These are phyloP conservation scores for Ecliptopera silaceata DNA, from an alignment of 2,888 invertebrate genomes.

Conservation along the genomic window DNA sequence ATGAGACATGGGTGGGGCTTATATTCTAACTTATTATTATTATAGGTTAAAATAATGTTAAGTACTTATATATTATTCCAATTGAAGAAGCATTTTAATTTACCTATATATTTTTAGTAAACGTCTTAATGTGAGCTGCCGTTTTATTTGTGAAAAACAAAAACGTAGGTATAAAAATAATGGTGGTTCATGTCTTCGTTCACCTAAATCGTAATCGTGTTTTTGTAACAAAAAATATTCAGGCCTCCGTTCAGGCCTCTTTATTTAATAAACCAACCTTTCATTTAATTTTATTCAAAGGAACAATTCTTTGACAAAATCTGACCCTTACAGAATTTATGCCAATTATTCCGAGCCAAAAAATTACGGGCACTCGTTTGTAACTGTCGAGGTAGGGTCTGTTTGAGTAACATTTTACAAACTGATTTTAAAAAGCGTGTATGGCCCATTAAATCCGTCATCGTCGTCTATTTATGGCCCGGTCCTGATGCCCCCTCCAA, in stretches of 20 bases:
- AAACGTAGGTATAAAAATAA: background rate
- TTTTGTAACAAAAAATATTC: background rate
- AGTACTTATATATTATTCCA: too few relatives aligned
- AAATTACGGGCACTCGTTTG: slow-evolving; percentile 8
- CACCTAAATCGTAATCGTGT: background rate
- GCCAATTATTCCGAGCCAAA: slow-evolving; percentile 6
- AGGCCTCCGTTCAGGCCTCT: too few relatives aligned
- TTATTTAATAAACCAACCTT: background rate
- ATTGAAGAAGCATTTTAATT: too few relatives aligned
- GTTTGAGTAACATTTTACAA: slow-evolving; percentile 35
- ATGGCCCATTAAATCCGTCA: slow-evolving; percentile 75
- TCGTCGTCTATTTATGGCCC: slow-evolving; percentile 66
- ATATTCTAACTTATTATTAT: too few relatives aligned
- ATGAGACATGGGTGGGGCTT: too few relatives aligned
- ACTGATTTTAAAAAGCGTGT: slow-evolving; percentile 67
- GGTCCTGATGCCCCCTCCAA: slow-evolving; percentile 60
- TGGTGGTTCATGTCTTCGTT: background rate
- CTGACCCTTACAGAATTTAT: background rate
- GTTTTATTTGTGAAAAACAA: too few relatives aligned
- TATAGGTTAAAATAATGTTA: too few relatives aligned
- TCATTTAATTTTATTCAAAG: background rate
- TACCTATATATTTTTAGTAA: too few relatives aligned
- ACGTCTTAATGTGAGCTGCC: too few relatives aligned
- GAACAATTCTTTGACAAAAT: background rate
- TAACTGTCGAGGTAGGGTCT: slow-evolving; percentile 23